Conservation (phyloP, 2,797 vertebrate species). For the Cygnus olor region DNA sequence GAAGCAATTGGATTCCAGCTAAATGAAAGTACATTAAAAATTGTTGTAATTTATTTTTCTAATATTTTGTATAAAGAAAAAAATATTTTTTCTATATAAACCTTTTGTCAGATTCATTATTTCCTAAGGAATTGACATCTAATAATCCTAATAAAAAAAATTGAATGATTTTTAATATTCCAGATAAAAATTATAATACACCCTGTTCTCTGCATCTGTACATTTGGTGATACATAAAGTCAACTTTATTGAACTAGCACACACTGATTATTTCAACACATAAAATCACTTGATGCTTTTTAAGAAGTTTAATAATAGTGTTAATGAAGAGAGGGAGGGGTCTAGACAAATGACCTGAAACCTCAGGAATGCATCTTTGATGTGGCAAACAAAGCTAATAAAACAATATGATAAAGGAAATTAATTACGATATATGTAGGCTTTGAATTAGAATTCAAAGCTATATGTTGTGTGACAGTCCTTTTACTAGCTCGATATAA, state of each 20-base stretch:
- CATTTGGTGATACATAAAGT: not conserved
- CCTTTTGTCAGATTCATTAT: not conserved
- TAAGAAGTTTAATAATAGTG: not conserved
- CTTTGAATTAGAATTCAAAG: not conserved
- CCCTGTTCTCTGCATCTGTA: not conserved
- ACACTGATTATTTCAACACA: not conserved
- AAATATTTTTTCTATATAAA: not conserved
- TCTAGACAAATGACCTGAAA: not conserved
- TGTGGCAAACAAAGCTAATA: not conserved
- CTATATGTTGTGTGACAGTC: not conserved
- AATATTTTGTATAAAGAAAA: not conserved
- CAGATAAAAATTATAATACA: not conserved
- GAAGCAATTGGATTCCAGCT: not conserved
- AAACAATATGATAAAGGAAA: not conserved
- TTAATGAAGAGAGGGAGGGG: not conserved
- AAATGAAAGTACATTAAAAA: not conserved
- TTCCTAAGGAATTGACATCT: not conserved
- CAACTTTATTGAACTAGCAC: not conserved
- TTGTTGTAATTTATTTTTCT: not conserved
- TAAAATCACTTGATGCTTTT: not conserved
- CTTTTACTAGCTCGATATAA: not conserved
- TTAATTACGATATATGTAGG: not conserved
- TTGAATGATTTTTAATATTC: not conserved
- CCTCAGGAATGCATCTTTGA: not conserved
- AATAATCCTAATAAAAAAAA: not conserved